Percentiles rank a stretch among this genome's conserved stretches.
Evolutionary conservation across 2,888 invertebrate species (phyloP).

Genomic region (Agrilus cyanescens): DNA sequence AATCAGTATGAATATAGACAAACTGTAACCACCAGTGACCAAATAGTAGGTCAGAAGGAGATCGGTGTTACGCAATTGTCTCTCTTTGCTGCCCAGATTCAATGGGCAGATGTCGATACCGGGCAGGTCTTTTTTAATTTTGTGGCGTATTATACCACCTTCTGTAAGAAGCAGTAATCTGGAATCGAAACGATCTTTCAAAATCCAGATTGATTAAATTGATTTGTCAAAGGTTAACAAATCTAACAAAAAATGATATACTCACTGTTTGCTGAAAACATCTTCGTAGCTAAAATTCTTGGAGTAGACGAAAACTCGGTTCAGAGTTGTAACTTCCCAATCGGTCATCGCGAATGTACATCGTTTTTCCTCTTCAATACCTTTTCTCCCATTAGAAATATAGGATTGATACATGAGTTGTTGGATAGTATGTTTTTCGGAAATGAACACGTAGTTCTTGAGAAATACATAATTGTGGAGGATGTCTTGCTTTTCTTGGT

Average conservation of each 20-base stretch:
- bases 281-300: slow-evolving; percentile 40
- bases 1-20: slow-evolving; percentile 48
- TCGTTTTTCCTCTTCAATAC: slow-evolving; percentile 41
- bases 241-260: not conserved
- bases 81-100: slow-evolving; percentile 61
- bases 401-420: slow-evolving; percentile 55
- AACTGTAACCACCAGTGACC: slow-evolving; percentile 50
- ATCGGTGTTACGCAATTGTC: slow-evolving; percentile 59
- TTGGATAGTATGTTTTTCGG: slow-evolving; percentile 53
- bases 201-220: not conserved
- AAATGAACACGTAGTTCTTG: slow-evolving; percentile 42
- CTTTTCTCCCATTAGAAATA: slow-evolving; percentile 42
- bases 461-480: slow-evolving; percentile 31
- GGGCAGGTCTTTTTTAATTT: slow-evolving; percentile 48
- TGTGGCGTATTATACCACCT: slow-evolving; percentile 55
- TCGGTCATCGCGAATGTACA: slow-evolving; percentile 64
- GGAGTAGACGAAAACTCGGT: slow-evolving; percentile 57
- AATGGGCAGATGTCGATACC: slow-evolving; percentile 63
- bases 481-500: slow-evolving; percentile 27
- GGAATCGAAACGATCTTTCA: slow-evolving; percentile 15
- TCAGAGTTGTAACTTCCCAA: slow-evolving; percentile 47
- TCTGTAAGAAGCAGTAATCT: slow-evolving; percentile 54
- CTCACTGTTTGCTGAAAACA: slow-evolving; percentile 56
- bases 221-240: not conserved
- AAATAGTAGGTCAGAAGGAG: slow-evolving; percentile 64